phyloP scores from a whole-genome alignment of 2,113 vertebrate species.

The Megaptera novaeangliae region DNA sequence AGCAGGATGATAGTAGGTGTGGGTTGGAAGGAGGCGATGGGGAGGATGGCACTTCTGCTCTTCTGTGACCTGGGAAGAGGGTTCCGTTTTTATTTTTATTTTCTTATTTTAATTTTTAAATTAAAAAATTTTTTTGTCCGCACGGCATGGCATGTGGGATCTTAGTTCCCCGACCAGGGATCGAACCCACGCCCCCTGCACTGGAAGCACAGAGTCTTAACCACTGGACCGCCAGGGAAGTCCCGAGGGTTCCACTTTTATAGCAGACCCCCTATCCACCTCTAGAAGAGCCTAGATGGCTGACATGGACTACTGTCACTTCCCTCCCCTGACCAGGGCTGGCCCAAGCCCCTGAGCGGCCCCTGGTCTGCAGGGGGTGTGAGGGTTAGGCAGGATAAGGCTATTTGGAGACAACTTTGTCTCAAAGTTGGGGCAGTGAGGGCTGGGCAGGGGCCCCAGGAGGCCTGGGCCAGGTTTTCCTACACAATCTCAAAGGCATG shows the following conservation, averaged over 20 bases:
- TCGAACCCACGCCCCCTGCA: too few species aligned
- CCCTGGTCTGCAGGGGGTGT: background rate
- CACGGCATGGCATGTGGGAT: too few species aligned
- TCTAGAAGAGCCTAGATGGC: background rate
- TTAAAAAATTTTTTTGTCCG: too few species aligned
- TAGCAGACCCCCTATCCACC: background rate
- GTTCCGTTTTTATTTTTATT: too few species aligned
- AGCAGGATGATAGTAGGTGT: background rate
- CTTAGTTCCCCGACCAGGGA: too few species aligned
- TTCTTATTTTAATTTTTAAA: too few species aligned
- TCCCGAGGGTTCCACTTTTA: background rate
- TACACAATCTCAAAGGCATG: background rate
- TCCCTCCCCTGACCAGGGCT: background rate
- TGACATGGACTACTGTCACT: background rate
- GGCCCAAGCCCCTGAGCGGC: background rate
- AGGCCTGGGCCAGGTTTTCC: background rate
- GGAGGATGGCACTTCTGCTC: background rate
- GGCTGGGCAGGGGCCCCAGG: background rate
- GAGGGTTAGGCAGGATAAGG: background rate
- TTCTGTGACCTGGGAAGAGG: background rate
- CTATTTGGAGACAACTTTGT: background rate
- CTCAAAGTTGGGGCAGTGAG: background rate
- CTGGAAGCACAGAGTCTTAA: too few species aligned
- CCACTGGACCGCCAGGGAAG: too few species aligned
- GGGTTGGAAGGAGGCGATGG: background rate